Percentiles rank a stretch among this genome's conserved stretches.
These are phyloP conservation scores for Macrochelys suwanniensis DNA, from an alignment of 2,797 vertebrate genomes.

Conservation along the genomic window DNA sequence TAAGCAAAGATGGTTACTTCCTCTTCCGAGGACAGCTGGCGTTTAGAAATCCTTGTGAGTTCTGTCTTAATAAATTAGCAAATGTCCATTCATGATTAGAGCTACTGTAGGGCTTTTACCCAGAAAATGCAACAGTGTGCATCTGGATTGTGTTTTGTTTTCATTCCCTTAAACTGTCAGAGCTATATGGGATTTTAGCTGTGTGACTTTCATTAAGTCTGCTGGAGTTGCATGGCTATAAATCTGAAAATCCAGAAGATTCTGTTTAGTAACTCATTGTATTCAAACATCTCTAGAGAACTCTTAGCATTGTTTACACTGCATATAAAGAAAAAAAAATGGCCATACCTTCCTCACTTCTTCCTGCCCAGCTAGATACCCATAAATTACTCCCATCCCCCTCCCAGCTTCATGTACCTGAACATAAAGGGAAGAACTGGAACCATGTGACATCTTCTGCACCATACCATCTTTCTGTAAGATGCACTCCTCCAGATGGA, in stretches of 20 bases:
- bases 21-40: background rate
- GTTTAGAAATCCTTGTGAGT: conserved; percentile 4
- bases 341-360: background rate
- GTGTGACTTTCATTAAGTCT: background rate
- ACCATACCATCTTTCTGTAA: conserved; percentile 95
- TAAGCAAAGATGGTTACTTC: background rate
- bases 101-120: background rate
- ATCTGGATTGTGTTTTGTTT: background rate
- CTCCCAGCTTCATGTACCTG: conserved; percentile 85
- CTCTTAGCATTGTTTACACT: background rate
- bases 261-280: background rate
- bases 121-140: background rate
- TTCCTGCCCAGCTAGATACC: conserved; percentile 28
- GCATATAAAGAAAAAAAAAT: accelerated
- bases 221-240: background rate
- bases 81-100: background rate
- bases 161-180: background rate
- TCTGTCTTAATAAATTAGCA: background rate
- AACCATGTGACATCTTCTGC: conserved; percentile 96
- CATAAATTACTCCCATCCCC: conserved; percentile 45
- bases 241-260: accelerated
- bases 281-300: background rate
- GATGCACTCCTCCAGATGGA: conserved; percentile 97
- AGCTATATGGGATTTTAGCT: background rate
- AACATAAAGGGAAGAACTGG: conserved; percentile 93